Conservation (phyloP, 2,113 vertebrate species). For the Sarotherodon lohbergeri region DNA sequence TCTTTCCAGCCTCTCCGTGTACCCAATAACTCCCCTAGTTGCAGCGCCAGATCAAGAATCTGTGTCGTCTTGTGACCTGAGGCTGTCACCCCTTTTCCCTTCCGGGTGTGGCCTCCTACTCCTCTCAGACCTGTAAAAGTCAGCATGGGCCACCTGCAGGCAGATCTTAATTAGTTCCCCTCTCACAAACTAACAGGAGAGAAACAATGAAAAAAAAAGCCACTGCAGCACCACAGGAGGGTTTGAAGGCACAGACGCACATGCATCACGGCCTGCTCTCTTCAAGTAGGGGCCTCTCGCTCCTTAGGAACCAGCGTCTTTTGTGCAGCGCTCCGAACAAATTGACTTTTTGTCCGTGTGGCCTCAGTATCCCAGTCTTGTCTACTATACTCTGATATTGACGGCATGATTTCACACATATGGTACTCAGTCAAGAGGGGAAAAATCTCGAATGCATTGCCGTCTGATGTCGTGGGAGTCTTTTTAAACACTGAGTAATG, state of each 20-base stretch:
- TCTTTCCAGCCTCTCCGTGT: background rate
- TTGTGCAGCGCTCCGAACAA: slow-evolving; percentile 53
- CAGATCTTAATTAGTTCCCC: slow-evolving; percentile 61
- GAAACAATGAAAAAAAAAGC: slow-evolving; percentile 42
- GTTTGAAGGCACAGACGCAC: slow-evolving; percentile 40
- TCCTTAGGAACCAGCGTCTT: slow-evolving; percentile 41
- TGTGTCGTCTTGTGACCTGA: slow-evolving; percentile 17
- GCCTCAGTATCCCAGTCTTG: slow-evolving; percentile 39
- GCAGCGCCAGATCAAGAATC: background rate
- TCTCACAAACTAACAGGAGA: slow-evolving; percentile 49
- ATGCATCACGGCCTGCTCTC: slow-evolving; percentile 50
- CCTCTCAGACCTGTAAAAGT: slow-evolving; percentile 45
- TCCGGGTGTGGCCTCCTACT: slow-evolving; percentile 16
- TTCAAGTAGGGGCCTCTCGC: slow-evolving; percentile 43
- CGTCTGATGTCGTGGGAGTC: background rate
- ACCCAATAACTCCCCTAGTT: background rate
- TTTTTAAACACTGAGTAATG: slow-evolving; percentile 10
- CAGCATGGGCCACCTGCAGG: slow-evolving; percentile 60
- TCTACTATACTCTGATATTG: slow-evolving; percentile 41
- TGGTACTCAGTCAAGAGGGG: background rate
- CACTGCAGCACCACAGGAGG: slow-evolving; percentile 44
- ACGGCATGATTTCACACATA: slow-evolving; percentile 21
- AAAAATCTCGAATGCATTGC: background rate
- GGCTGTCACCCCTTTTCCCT: background rate
- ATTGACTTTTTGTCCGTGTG: slow-evolving; percentile 62